These are phyloP conservation scores for Gonocerus acuteangulatus DNA, from an alignment of 2,888 invertebrate species.

Conservation along the genomic window DNA sequence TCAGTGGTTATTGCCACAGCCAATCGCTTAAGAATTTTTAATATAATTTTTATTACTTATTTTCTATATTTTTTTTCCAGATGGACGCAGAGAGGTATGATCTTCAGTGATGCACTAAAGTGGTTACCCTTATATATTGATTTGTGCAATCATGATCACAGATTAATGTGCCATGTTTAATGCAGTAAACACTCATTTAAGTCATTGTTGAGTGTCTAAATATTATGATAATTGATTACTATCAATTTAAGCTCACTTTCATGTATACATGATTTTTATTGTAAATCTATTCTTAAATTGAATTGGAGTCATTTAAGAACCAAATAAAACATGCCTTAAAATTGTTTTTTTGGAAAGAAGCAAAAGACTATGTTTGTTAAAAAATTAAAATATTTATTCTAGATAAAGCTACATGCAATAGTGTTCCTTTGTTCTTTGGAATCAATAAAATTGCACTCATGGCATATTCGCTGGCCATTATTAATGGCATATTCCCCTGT, in stretches of 20 bases:
- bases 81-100: constrained; percentile 36
- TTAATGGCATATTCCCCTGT: constrained; percentile 8
- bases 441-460: background rate
- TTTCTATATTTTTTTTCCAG: constrained; percentile 27
- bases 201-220: constrained; percentile 28
- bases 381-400: background rate
- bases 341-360: constrained; percentile 6
- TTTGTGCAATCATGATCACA: constrained; percentile 35
- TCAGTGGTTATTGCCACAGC: no score
- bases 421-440: constrained; percentile 3
- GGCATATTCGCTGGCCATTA: background rate
- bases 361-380: constrained; percentile 9
- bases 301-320: constrained; percentile 13
- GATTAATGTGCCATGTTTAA: constrained; percentile 33
- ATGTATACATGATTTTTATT: constrained; percentile 10
- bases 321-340: constrained; percentile 20
- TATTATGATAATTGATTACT: constrained; percentile 5
- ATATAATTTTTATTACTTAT: no score
- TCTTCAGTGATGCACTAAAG: constrained; percentile 27
- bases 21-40: no score
- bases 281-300: constrained; percentile 15
- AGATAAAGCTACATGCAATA: background rate
- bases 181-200: constrained; percentile 24
- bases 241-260: constrained; percentile 18
- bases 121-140: constrained; percentile 32